Percentiles rank a stretch among this genome's conserved stretches.
phyloP scores from a whole-genome alignment of 2,888 invertebrate species.

The Lysandra bellargus region DNA sequence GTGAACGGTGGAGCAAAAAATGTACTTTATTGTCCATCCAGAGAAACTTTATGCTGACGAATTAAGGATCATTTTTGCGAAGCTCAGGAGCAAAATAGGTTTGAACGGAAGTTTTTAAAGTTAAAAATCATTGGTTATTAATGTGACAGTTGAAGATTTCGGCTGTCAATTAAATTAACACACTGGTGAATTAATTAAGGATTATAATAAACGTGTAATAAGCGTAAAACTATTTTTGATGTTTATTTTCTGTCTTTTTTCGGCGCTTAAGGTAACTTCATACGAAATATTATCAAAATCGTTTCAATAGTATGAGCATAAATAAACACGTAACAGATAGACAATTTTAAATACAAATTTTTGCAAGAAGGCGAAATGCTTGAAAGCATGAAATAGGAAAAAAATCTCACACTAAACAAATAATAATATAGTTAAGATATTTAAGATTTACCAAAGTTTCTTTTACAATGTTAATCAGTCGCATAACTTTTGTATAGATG shows the following conservation, averaged over 20 bases:
- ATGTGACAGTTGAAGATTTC: slow-evolving; percentile 16
- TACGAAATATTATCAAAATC: no score
- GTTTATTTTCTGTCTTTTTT: background rate
- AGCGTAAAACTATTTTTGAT: background rate
- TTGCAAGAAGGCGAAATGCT: no score
- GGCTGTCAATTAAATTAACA: background rate
- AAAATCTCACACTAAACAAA: no score
- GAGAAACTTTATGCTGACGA: background rate
- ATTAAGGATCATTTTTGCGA: background rate
- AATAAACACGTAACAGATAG: no score
- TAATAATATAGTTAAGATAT: no score
- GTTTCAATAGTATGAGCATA: no score
- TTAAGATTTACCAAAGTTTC: no score
- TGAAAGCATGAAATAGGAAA: no score
- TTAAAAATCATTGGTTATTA: background rate
- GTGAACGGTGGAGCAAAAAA: background rate
- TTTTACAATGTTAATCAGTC: no score
- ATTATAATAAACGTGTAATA: background rate
- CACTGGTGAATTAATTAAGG: background rate
- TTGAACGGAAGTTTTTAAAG: background rate
- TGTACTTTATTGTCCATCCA: background rate
- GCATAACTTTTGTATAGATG: background rate
- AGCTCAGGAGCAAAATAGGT: background rate
- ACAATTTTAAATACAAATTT: no score
- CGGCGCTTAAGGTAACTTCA: background rate